A percentile compares a stretch with the other conserved stretches of the same genome.
Evolutionary conservation across 2,113 vertebrate genomes (phyloP).

Genomic region (Hemicordylus capensis): DNA sequence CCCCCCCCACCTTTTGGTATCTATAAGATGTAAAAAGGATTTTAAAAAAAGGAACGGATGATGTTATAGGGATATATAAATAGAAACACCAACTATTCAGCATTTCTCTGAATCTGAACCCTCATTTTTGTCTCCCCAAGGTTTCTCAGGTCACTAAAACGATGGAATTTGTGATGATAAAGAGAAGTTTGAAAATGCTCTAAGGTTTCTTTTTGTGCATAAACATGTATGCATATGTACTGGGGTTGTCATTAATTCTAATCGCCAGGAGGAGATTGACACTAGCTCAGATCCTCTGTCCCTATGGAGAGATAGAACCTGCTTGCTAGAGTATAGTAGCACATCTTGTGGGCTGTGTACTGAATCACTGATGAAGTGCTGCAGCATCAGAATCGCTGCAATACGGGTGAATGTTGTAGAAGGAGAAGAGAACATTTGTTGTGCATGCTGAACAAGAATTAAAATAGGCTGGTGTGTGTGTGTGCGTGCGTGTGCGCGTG

Average conservation of each 20-base stretch:
- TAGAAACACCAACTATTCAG: slow-evolving; percentile 11
- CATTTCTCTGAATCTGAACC: slow-evolving; percentile 25
- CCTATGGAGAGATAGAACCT: slow-evolving; percentile 70
- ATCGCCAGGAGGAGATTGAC: slow-evolving; percentile 73
- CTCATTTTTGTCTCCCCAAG: slow-evolving; percentile 31
- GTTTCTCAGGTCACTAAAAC: slow-evolving; percentile 3
- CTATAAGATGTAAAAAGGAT: not conserved
- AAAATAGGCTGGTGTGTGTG: slow-evolving; percentile 14
- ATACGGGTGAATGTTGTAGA: slow-evolving; percentile 63
- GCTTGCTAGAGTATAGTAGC: slow-evolving; percentile 73
- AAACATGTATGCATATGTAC: slow-evolving; percentile 80
- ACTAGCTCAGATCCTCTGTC: slow-evolving; percentile 76
- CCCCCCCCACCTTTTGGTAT: not conserved
- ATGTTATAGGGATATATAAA: slow-evolving; percentile 13
- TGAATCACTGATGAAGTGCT: slow-evolving; percentile 80
- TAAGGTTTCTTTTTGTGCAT: slow-evolving; percentile 70
- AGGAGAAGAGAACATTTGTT: slow-evolving; percentile 37
- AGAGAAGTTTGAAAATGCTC: slow-evolving; percentile 63
- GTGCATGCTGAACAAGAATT: slow-evolving; percentile 66
- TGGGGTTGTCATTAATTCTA: slow-evolving; percentile 72
- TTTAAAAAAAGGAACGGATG: slow-evolving; percentile 6
- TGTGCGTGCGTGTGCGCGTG: not conserved
- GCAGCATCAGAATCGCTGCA: slow-evolving; percentile 72
- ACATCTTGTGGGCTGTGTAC: slow-evolving; percentile 72
- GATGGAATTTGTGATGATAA: slow-evolving; percentile 49